A percentile compares a stretch with the other conserved stretches of the same genome.
phyloP scores from a whole-genome alignment of 2,113 vertebrate species.

The Caracal caracal region DNA sequence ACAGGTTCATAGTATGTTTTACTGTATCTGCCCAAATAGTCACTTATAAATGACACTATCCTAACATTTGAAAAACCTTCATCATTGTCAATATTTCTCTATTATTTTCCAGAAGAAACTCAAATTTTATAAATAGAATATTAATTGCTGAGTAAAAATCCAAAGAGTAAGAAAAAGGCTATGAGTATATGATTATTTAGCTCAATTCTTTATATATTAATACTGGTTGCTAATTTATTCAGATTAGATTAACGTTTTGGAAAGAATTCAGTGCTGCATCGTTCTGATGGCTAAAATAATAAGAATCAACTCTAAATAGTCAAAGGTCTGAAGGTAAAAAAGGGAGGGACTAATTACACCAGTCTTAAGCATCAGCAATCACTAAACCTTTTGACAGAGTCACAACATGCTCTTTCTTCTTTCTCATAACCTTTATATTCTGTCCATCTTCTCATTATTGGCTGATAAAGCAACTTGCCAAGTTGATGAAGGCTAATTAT shows the following conservation, averaged over 20 bases:
- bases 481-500: background rate
- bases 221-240: background rate
- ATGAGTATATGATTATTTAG: background rate
- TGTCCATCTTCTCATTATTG: background rate
- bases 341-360: background rate
- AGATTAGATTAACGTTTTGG: background rate
- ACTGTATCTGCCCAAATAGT: background rate
- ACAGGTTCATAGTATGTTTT: background rate
- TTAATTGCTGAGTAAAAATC: conserved; percentile 41
- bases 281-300: background rate
- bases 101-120: conserved; percentile 12
- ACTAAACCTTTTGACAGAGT: background rate
- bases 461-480: background rate
- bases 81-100: background rate
- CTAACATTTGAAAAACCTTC: conserved; percentile 21
- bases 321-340: background rate
- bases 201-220: background rate
- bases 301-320: background rate
- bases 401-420: background rate
- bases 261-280: background rate
- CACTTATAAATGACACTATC: background rate
- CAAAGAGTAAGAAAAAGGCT: background rate
- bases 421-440: background rate
- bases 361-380: background rate
- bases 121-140: background rate